Conservation (phyloP, 2,888 invertebrate genomes). For the Drosophila koepferae region DNA sequence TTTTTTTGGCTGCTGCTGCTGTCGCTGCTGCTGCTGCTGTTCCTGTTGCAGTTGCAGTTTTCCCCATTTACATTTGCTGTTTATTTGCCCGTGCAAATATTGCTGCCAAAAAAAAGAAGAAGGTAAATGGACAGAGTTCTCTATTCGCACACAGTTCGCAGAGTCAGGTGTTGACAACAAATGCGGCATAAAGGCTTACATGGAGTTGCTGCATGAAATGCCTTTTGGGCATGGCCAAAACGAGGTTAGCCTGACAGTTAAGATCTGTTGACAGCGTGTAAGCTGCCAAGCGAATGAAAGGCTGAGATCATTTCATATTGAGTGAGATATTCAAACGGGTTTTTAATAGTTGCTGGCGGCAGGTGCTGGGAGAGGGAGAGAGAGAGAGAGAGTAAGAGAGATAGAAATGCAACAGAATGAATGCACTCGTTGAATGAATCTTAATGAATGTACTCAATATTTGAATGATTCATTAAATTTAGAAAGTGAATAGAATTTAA, state of each 20-base stretch:
- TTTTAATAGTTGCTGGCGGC: background rate
- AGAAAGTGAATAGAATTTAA: too few relatives aligned
- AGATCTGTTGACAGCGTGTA: slow-evolving; percentile 2
- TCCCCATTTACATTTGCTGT: slow-evolving; percentile 72
- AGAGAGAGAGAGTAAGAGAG: background rate
- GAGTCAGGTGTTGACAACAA: slow-evolving; percentile 33
- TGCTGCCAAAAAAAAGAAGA: slow-evolving; percentile 23
- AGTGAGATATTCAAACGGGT: background rate
- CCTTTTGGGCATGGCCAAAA: slow-evolving; percentile 6
- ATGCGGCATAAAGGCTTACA: slow-evolving; percentile 22
- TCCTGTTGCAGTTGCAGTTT: slow-evolving; percentile 42
- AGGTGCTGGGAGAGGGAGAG: accelerated
- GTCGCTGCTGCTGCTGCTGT: slow-evolving; percentile 20
- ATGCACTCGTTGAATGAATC: background rate
- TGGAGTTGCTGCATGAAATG: slow-evolving; percentile 18
- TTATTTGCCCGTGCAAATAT: slow-evolving; percentile 73
- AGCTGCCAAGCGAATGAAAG: background rate
- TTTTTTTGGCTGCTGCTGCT: slow-evolving; percentile 6
- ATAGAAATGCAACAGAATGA: background rate
- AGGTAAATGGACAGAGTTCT: background rate
- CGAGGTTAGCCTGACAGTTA: slow-evolving; percentile 15
- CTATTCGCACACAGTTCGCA: background rate
- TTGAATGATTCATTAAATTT: background rate
- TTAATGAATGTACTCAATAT: background rate
- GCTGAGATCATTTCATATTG: background rate